Evolutionary conservation across 2,888 invertebrate species (phyloP).

Genomic region (Perizoma flavofasciatum): DNA sequence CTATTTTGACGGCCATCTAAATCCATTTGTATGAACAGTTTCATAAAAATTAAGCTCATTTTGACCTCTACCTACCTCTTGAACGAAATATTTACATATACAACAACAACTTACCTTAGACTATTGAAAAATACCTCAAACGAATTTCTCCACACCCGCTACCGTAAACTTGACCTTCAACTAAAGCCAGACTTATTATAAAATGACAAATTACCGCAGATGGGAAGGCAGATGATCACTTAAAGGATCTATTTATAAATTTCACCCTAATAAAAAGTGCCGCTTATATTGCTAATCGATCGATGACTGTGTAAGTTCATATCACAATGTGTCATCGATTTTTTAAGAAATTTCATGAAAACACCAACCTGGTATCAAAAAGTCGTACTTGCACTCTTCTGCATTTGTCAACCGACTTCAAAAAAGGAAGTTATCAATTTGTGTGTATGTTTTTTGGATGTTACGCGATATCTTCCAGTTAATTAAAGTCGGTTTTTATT

Average conservation of each 20-base stretch:
- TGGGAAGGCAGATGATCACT: conserved; percentile 35
- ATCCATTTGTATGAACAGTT: too few species aligned
- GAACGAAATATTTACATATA: too few species aligned
- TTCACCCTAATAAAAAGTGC: conserved; percentile 24
- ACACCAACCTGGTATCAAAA: too few species aligned
- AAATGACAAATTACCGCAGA: conserved; percentile 37
- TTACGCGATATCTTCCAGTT: too few species aligned
- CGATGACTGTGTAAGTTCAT: conserved; percentile 6
- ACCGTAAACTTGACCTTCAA: conserved; percentile 24
- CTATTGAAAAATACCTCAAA: conserved; percentile 13
- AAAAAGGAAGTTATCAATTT: too few species aligned
- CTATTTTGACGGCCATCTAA: too few species aligned
- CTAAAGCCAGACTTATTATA: conserved; percentile 25
- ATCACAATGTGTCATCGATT: not conserved
- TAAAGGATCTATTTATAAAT: conserved; percentile 35
- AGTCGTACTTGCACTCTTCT: too few species aligned
- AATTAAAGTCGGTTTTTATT: too few species aligned
- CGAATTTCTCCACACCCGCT: conserved; percentile 10
- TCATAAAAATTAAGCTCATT: too few species aligned
- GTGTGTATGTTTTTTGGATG: too few species aligned
- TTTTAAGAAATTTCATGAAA: too few species aligned
- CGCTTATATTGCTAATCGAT: conserved; percentile 16
- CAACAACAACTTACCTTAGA: not conserved
- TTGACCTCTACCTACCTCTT: conserved; percentile 8
- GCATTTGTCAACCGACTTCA: too few species aligned